Conservation (phyloP, 2,113 vertebrate species). For the Hypanus sabinus region DNA sequence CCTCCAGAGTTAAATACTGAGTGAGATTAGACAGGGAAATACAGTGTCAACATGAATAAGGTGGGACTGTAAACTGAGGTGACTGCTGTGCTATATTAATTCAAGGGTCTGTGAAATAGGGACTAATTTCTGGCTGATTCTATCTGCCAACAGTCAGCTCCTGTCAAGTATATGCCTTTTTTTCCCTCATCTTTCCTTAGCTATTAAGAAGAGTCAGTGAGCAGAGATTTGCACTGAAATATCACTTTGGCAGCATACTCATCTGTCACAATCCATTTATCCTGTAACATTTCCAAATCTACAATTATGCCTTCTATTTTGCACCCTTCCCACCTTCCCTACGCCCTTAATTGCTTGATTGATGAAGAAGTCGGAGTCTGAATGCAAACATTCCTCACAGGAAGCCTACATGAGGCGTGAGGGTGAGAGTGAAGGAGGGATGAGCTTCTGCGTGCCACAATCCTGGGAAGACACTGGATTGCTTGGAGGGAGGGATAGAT, state of each 20-base stretch:
- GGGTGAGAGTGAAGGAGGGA: background rate
- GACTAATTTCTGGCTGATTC: constrained; percentile 33
- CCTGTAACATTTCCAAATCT: background rate
- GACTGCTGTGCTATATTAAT: constrained; percentile 17
- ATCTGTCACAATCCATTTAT: constrained; percentile 24
- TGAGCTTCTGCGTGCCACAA: too few relatives aligned
- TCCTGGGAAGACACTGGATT: too few relatives aligned
- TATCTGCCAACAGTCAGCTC: constrained; percentile 27
- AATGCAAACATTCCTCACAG: background rate
- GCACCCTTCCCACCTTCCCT: background rate
- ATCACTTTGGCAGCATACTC: background rate
- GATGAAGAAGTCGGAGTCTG: background rate
- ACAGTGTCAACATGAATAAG: constrained; percentile 34
- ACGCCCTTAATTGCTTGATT: background rate
- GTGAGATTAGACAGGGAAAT: constrained; percentile 31
- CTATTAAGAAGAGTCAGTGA: constrained; percentile 27
- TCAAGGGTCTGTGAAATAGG: constrained; percentile 12
- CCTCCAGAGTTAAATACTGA: background rate
- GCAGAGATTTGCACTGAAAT: background rate
- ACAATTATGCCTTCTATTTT: background rate
- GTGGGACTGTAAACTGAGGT: background rate
- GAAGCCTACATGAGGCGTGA: background rate
- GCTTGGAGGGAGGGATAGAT: too few relatives aligned
- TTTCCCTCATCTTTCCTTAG: constrained; percentile 13
- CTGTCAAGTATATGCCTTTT: constrained; percentile 10